A percentile compares a stretch with the other conserved stretches of the same genome.
phyloP scores from a whole-genome alignment of 2,797 vertebrate genomes.

The Xyrichtys novacula region DNA sequence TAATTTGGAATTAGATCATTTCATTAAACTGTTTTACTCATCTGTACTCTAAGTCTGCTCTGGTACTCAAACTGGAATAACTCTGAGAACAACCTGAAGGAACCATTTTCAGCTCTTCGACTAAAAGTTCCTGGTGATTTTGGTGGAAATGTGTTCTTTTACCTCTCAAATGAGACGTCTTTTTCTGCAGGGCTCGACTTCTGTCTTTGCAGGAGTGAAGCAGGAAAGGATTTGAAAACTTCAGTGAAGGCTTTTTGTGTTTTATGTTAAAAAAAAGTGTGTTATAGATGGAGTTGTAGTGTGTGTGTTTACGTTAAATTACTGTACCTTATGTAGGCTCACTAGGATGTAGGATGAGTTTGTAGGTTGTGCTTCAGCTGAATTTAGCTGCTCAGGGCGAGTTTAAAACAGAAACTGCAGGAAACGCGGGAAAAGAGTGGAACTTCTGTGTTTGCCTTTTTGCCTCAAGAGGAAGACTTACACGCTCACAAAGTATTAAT shows the following conservation, averaged over 20 bases:
- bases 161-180: too few species aligned
- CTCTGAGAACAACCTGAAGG: too few species aligned
- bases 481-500: slow-evolving; percentile 23
- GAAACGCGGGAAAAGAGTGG: background rate
- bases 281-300: slow-evolving; percentile 19
- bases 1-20: too few species aligned
- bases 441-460: slow-evolving; percentile 2
- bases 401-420: slow-evolving; percentile 10
- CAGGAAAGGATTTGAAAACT: slow-evolving; percentile 42
- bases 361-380: slow-evolving; percentile 7
- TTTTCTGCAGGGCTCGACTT: slow-evolving; percentile 25
- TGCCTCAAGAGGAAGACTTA: slow-evolving; percentile 1
- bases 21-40: too few species aligned
- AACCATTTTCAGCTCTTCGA: background rate
- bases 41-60: too few species aligned
- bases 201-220: slow-evolving; percentile 55
- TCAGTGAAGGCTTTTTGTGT: slow-evolving; percentile 68
- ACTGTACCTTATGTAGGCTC: slow-evolving; percentile 33
- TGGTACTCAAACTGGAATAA: too few species aligned
- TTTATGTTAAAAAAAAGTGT: slow-evolving; percentile 64
- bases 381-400: slow-evolving; percentile 27
- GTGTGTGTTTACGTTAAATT: background rate
- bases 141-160: background rate
- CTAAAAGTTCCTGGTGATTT: background rate
- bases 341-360: slow-evolving; percentile 14